Conservation (phyloP, 2,888 invertebrate species). For the Nebria salina region DNA sequence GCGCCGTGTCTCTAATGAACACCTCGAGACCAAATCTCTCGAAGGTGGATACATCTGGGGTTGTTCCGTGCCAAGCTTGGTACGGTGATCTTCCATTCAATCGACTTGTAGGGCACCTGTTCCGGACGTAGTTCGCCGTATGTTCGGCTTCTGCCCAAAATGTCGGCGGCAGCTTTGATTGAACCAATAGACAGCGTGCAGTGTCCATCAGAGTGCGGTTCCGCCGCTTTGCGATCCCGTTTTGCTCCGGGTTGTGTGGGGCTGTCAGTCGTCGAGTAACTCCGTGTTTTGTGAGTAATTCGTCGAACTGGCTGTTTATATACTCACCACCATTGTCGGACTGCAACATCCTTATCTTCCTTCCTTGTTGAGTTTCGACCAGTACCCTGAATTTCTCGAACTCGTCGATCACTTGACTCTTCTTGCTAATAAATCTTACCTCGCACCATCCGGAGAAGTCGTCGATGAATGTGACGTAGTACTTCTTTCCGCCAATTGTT, state of each 20-base stretch:
- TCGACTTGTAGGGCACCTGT: too few relatives aligned
- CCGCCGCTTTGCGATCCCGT: conserved; percentile 48
- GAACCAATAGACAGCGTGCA: too few relatives aligned
- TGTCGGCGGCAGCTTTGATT: not conserved
- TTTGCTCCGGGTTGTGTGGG: conserved; percentile 31
- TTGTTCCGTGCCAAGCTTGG: too few relatives aligned
- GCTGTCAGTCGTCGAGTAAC: conserved; percentile 47
- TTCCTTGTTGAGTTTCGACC: too few relatives aligned
- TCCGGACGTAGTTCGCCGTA: too few relatives aligned
- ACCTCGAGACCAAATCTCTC: not conserved
- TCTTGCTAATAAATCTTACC: conserved; percentile 48
- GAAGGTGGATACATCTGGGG: too few relatives aligned
- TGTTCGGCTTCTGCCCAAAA: not conserved
- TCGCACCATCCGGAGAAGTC: conserved; percentile 28
- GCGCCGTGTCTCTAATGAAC: too few relatives aligned
- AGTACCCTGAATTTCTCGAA: too few relatives aligned
- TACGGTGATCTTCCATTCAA: too few relatives aligned
- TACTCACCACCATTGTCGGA: conserved; percentile 50
- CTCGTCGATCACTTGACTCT: conserved; percentile 43
- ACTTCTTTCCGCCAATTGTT: conserved; percentile 45
- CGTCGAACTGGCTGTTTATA: conserved; percentile 42
- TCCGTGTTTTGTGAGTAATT: conserved; percentile 45
- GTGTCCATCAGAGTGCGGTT: conserved; percentile 24
- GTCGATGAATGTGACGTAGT: conserved; percentile 51
- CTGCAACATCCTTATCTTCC: too few relatives aligned